phyloP scores from a whole-genome alignment of 2,888 invertebrate genomes.

The Hofmannophila pseudospretella region DNA sequence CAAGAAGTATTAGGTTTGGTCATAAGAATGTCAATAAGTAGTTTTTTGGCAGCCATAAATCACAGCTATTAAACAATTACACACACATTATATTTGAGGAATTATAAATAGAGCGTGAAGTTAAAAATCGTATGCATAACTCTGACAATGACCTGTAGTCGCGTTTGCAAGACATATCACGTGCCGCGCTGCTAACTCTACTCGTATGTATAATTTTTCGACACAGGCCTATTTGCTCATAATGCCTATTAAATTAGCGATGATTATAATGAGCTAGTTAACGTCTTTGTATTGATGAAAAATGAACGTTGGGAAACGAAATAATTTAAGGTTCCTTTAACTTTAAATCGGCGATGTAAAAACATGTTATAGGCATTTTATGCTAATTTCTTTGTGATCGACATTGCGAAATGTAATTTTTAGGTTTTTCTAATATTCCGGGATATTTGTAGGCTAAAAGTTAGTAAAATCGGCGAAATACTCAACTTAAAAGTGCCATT shows the following conservation, averaged over 20 bases:
- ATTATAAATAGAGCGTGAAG: conserved; percentile 39
- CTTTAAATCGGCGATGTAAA: background rate
- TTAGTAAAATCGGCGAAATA: too few species aligned
- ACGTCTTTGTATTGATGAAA: background rate
- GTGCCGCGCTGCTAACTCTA: conserved; percentile 26
- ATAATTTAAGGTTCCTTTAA: background rate
- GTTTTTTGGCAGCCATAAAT: background rate
- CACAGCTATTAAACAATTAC: background rate
- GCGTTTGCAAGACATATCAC: conserved; percentile 23
- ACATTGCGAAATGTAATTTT: too few species aligned
- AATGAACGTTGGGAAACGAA: background rate
- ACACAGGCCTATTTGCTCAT: conserved; percentile 28
- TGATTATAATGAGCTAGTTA: conserved; percentile 1
- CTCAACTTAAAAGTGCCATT: too few species aligned
- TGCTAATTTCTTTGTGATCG: too few species aligned
- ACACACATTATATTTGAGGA: conserved; percentile 9
- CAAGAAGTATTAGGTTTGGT: too few species aligned
- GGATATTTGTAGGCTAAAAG: too few species aligned
- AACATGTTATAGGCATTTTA: background rate
- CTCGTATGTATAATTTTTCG: conserved; percentile 45
- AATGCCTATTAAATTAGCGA: background rate
- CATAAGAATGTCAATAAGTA: too few species aligned
- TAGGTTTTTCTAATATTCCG: too few species aligned
- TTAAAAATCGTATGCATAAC: conserved; percentile 21
- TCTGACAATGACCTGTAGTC: conserved; percentile 45